Evolutionary conservation across 2,113 vertebrate genomes (phyloP).

Genomic region (Struthio camelus): DNA sequence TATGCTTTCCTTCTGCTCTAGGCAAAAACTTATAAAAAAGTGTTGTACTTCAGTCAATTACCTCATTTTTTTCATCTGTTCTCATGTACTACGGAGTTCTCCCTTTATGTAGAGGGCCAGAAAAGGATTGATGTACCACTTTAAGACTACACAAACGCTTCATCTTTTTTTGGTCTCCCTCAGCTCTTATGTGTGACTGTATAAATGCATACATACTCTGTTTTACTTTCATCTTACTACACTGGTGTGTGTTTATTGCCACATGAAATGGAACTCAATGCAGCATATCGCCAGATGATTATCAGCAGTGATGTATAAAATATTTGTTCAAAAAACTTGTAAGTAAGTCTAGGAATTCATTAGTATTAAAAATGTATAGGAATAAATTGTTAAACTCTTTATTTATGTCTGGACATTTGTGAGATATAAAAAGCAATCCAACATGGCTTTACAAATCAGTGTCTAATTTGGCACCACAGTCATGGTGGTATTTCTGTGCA

Average conservation of each 20-base stretch:
- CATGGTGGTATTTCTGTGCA: not conserved
- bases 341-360: not conserved
- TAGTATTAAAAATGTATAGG: not conserved
- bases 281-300: not conserved
- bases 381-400: not conserved
- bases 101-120: not conserved
- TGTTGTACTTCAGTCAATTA: not conserved
- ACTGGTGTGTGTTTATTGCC: not conserved
- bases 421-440: not conserved
- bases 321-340: constrained; percentile 6
- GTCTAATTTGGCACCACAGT: not conserved
- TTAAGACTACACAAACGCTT: not conserved
- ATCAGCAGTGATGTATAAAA: not conserved
- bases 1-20: not conserved
- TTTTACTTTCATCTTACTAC: not conserved
- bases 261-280: not conserved
- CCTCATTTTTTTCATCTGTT: constrained; percentile 4
- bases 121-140: not conserved
- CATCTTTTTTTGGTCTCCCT: not conserved
- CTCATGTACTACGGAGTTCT: not conserved
- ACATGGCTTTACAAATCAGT: not conserved
- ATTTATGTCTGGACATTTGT: not conserved
- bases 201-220: not conserved
- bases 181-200: not conserved
- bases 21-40: not conserved